Evolutionary conservation across 2,113 vertebrate species (phyloP).

Genomic region (Neoarius graeffei): DNA sequence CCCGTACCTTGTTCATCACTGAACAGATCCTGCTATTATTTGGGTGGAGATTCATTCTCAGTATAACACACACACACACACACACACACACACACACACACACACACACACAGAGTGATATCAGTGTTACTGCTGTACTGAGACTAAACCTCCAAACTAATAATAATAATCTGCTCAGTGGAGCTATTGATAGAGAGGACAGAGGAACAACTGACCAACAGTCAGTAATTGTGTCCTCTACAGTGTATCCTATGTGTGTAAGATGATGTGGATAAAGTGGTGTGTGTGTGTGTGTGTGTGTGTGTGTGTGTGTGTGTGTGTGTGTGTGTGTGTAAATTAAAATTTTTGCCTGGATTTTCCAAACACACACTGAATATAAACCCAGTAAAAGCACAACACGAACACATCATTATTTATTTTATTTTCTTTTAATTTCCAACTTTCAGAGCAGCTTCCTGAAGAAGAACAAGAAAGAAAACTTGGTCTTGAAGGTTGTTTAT

Average conservation of each 20-base stretch:
- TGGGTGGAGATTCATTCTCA: neutral
- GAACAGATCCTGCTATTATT: neutral
- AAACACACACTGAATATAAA: neutral
- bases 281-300: neutral
- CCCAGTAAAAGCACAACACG: neutral
- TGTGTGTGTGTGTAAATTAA: neutral
- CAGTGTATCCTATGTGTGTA: neutral
- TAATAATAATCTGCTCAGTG: neutral
- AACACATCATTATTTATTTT: neutral
- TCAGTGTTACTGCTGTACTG: neutral
- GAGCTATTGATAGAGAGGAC: neutral
- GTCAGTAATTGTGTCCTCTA: neutral
- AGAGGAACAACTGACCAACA: neutral
- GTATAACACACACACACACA: neutral
- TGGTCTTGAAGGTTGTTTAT: constrained; percentile 38
- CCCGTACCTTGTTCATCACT: neutral
- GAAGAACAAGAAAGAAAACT: neutral
- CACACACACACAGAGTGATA: neutral
- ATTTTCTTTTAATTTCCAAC: neutral
- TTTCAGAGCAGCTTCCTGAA: constrained; percentile 11
- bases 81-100: neutral
- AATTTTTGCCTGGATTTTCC: neutral
- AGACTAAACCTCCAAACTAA: neutral
- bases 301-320: neutral
- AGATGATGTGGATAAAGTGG: neutral